Conservation (phyloP, 1,140 invertebrate genomes). For the Camponotus floridanus region DNA sequence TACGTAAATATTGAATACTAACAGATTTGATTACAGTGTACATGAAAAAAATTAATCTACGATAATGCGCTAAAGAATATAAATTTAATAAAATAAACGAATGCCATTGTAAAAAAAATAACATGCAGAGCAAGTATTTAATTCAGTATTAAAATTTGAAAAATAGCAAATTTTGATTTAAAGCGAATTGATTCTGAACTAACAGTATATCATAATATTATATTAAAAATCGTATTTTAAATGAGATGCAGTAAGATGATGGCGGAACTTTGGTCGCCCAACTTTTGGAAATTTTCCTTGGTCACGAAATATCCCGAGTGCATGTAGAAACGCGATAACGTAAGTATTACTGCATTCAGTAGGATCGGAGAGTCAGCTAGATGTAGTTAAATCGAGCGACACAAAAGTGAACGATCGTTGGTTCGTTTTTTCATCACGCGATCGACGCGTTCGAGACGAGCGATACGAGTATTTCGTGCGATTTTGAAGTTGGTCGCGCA, state of each 20-base stretch:
- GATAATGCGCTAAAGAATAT: background rate
- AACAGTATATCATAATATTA: background rate
- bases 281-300: background rate
- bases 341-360: background rate
- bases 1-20: background rate
- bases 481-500: conserved; percentile 43
- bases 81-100: background rate
- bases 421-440: conserved; percentile 25
- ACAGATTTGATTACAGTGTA: background rate
- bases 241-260: background rate
- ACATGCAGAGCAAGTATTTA: background rate
- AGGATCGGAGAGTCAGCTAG: background rate
- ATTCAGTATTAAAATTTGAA: background rate
- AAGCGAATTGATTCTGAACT: background rate
- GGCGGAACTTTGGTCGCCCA: background rate
- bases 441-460: conserved; percentile 46
- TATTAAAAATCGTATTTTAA: background rate
- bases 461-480: conserved; percentile 54
- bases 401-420: conserved; percentile 23
- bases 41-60: conserved; percentile 18
- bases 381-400: conserved; percentile 8
- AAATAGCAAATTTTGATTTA: background rate
- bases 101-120: background rate
- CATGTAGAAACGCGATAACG: conserved; percentile 24
- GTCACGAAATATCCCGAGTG: background rate